phyloP scores from a whole-genome alignment of 2,888 invertebrate genomes.

The Eudasyphora cyanicolor region DNA sequence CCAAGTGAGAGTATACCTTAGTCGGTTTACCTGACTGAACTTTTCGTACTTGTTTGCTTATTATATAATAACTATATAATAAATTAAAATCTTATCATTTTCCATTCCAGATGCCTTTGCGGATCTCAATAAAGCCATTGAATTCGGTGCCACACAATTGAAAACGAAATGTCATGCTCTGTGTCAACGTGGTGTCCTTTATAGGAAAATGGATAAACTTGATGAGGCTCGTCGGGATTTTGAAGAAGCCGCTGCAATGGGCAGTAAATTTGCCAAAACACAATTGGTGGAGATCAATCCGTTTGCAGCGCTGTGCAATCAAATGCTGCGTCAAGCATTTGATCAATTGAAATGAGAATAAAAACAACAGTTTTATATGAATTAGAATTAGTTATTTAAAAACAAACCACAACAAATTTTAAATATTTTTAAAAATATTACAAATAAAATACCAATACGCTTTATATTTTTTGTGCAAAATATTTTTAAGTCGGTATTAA shows the following conservation, averaged over 20 bases:
- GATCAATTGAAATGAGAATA: slow-evolving; percentile 78
- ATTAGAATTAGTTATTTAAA: too few relatives aligned
- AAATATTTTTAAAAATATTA: too few relatives aligned
- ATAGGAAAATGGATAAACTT: slow-evolving; percentile 85
- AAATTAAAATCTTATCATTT: neutral
- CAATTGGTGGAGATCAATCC: slow-evolving; percentile 94
- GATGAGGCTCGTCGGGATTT: slow-evolving; percentile 89
- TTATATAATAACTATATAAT: too few relatives aligned
- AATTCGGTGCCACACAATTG: slow-evolving; percentile 83
- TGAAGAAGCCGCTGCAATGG: slow-evolving; percentile 88
- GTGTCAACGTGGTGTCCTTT: slow-evolving; percentile 91
- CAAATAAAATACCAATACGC: too few relatives aligned
- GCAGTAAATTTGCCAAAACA: slow-evolving; percentile 92
- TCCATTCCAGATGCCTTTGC: slow-evolving; percentile 84
- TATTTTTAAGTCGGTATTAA: too few relatives aligned
- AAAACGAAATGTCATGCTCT: slow-evolving; percentile 87
- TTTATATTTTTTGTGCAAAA: too few relatives aligned
- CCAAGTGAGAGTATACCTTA: too few relatives aligned
- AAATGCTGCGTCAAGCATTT: slow-evolving; percentile 93
- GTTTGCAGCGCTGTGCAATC: slow-evolving; percentile 96
- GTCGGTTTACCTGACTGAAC: too few relatives aligned
- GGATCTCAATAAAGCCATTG: slow-evolving; percentile 88
- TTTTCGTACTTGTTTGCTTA: too few relatives aligned
- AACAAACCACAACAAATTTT: too few relatives aligned
- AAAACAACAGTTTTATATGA: neutral